Conservation (phyloP, 1,140 invertebrate genomes). For the Zaprionus africanus region DNA sequence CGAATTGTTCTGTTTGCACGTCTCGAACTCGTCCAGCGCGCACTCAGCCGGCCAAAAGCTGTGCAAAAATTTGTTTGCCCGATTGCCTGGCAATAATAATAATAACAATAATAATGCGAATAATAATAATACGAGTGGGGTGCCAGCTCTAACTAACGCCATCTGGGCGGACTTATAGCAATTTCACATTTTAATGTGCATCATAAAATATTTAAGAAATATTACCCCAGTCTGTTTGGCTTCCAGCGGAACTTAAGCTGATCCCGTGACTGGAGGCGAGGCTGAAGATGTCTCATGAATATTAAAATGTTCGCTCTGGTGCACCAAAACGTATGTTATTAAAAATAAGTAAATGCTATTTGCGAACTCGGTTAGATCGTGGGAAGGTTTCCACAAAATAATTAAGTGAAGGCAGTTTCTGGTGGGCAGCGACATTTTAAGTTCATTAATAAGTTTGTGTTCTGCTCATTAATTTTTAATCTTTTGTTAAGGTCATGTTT, state of each 20-base stretch:
- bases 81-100: constrained; percentile 38
- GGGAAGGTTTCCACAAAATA: background rate
- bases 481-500: too few species aligned
- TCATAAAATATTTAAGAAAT: constrained; percentile 39
- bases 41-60: background rate
- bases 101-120: constrained; percentile 35
- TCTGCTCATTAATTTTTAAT: background rate
- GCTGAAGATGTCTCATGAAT: background rate
- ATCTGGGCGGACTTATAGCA: constrained; percentile 25
- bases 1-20: constrained; percentile 29
- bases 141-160: constrained; percentile 21
- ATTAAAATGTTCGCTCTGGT: background rate
- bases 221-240: background rate
- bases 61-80: constrained; percentile 27
- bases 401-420: background rate
- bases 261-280: background rate
- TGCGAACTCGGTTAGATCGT: background rate
- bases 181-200: constrained; percentile 47
- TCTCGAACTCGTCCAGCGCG: background rate
- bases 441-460: background rate
- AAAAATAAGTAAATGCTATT: constrained; percentile 1
- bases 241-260: constrained; percentile 20
- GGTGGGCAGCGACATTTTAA: background rate
- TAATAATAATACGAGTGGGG: constrained; percentile 16
- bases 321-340: background rate